Percentiles rank a stretch among this genome's conserved stretches.
Conservation (phyloP, 1,140 invertebrate species). For the Drosophila tropicalis region DNA sequence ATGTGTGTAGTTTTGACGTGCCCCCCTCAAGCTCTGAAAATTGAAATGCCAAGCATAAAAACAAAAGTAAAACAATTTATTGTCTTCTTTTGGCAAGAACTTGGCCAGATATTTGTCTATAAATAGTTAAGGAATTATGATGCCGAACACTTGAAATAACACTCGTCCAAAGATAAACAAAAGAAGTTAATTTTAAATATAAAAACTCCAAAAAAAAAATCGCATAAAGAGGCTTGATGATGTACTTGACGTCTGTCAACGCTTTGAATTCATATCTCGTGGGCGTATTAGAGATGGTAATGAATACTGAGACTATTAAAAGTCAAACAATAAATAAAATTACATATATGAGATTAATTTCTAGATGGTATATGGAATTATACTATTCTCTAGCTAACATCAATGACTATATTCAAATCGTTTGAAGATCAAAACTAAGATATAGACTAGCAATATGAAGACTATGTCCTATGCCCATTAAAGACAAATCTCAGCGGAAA, state of each 20-base stretch:
- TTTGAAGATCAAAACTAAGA: too few species aligned
- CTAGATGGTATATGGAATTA: too few species aligned
- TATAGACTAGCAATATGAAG: too few species aligned
- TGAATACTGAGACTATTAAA: neutral
- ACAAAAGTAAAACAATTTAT: constrained; percentile 26
- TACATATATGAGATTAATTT: too few species aligned
- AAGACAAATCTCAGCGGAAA: too few species aligned
- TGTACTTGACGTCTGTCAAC: constrained; percentile 50
- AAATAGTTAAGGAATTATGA: constrained; percentile 32
- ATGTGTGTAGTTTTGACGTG: constrained; percentile 1
- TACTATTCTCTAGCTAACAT: too few species aligned
- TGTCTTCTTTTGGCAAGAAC: constrained; percentile 24
- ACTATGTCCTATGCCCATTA: too few species aligned
- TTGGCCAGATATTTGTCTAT: constrained; percentile 31
- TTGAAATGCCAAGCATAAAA: constrained; percentile 35
- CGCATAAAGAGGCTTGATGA: constrained; percentile 31
- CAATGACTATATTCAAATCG: too few species aligned
- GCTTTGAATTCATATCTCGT: constrained; percentile 11
- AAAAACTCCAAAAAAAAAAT: constrained; percentile 27
- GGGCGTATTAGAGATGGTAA: constrained; percentile 47
- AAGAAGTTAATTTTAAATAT: constrained; percentile 49
- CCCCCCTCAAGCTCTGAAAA: constrained; percentile 22
- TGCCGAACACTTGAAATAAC: constrained; percentile 32
- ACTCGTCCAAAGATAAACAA: constrained; percentile 33
- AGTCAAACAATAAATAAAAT: too few species aligned